Evolutionary conservation across 2,113 vertebrate species (phyloP), one percentile per base, ranked within the genome.

Genomic region (Poecilia latipinna): DNA sequence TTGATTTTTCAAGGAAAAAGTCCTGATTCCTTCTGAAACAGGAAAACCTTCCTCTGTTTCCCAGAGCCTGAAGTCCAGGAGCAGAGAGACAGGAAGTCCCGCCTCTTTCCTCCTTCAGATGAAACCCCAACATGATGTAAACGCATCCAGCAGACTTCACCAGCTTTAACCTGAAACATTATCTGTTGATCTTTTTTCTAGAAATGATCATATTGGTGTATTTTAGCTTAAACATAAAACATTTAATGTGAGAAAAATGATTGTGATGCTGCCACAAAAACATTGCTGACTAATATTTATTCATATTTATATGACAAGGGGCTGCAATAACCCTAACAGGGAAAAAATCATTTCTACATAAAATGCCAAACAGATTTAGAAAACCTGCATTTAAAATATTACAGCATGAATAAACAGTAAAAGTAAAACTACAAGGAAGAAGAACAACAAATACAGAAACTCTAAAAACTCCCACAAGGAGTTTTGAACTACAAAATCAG

Each of bases 41-140:
- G 85, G 78, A 67, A 33, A 51, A 73, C 61, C 61, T 63, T 83
- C 74, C 61, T 89, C 72, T 83, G 79, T 81, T 88, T 83, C 44
- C 83, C 67, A 26, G 32, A 79, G 88, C 80, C 15, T 26, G 32
- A 29, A 80, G 31, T 63, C 22, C 72, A 72, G 82, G 82, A 82
- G 80, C 88, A 79, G 88, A 79, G 88, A 72, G 12, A 66, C 33
- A 19, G 33, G 33, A 35, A 35, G 33, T 35, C 33, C 33, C 33
- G 33, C 33, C 10, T 71, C 61, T 0, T 4, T 17, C 1, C 12
- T 48, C 48, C 78, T 44, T 3, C 11, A 44, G 42, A 17, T 66
- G 0, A 67, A 61, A 48, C 0, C 8, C 0, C 0, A 8, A 2
- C 17, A 19, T 6, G 67, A 8, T 32, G 44, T 32, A 31, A 12